Evolutionary conservation across 2,888 invertebrate genomes (phyloP).

Genomic region (Temnothorax unifasciatus): DNA sequence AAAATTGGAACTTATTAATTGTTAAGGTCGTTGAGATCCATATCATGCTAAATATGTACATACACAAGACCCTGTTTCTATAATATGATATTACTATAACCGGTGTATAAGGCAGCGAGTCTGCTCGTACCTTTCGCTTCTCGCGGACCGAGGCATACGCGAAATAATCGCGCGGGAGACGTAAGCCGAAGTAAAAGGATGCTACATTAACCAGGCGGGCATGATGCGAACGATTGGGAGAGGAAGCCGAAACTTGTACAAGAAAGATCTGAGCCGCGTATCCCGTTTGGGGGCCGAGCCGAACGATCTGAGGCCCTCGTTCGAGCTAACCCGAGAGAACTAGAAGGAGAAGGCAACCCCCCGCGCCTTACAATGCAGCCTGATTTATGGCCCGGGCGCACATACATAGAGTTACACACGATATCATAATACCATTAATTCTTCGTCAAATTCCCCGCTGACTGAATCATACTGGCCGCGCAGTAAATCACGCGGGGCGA

Average conservation of each 20-base stretch:
- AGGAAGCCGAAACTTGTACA: slow-evolving; percentile 64
- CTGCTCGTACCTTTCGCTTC: background rate
- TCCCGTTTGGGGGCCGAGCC: slow-evolving; percentile 78
- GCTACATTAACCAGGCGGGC: slow-evolving; percentile 57
- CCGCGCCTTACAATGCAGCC: slow-evolving; percentile 84
- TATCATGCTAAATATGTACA: background rate
- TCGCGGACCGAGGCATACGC: background rate
- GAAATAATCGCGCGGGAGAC: slow-evolving; percentile 24
- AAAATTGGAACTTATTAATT: background rate
- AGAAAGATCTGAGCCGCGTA: slow-evolving; percentile 74
- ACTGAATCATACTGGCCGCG: slow-evolving; percentile 85
- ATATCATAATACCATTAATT: slow-evolving; percentile 87
- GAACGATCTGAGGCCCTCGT: slow-evolving; percentile 86
- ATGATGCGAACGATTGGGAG: slow-evolving; percentile 55
- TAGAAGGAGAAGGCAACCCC: slow-evolving; percentile 81
- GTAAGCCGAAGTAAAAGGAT: slow-evolving; percentile 61
- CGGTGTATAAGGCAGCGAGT: background rate
- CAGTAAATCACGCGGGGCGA: slow-evolving; percentile 85
- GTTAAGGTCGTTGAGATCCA: background rate
- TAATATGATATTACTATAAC: background rate
- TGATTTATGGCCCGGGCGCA: slow-evolving; percentile 85
- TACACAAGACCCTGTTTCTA: background rate
- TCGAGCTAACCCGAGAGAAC: slow-evolving; percentile 61
- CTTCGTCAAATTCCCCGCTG: slow-evolving; percentile 86
- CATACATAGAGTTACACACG: slow-evolving; percentile 86